Conservation (phyloP, 2,888 invertebrate genomes). For the Aleiodes alternator region DNA sequence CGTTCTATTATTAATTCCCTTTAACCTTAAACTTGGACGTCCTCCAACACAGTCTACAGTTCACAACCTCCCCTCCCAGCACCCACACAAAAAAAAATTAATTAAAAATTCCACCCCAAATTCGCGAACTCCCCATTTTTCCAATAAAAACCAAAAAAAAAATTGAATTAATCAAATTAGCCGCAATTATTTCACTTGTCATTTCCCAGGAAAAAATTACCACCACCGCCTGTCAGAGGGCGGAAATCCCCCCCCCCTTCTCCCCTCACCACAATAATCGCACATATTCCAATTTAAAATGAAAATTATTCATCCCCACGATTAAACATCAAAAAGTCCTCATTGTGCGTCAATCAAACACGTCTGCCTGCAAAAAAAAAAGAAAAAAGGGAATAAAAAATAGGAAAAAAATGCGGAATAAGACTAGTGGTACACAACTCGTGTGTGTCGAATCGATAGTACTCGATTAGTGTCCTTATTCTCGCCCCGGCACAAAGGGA, state of each 20-base stretch:
- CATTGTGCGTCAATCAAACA: too few relatives aligned
- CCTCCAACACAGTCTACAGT: conserved; percentile 26
- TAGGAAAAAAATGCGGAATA: conserved; percentile 22
- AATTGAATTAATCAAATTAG: conserved; percentile 13
- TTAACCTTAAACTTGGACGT: conserved; percentile 41
- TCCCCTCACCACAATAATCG: conserved; percentile 49
- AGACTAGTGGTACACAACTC: not conserved
- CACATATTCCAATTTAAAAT: too few relatives aligned
- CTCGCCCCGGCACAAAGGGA: not conserved
- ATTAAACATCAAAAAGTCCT: too few relatives aligned
- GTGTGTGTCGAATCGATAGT: conserved; percentile 63
- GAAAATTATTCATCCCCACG: too few relatives aligned
- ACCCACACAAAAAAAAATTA: not conserved
- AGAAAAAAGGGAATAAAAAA: not conserved
- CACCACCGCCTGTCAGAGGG: conserved; percentile 59
- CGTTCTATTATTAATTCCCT: conserved; percentile 42
- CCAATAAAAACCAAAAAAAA: not conserved
- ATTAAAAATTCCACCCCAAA: not conserved
- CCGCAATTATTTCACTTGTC: conserved; percentile 38
- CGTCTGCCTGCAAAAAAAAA: not conserved
- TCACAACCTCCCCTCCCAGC: not conserved
- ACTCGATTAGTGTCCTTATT: conserved; percentile 62
- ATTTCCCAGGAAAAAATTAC: conserved; percentile 54
- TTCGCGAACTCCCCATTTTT: too few relatives aligned
- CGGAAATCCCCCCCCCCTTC: conserved; percentile 62